Percentiles rank a stretch among this genome's conserved stretches.
These are phyloP conservation scores for Eospalax fontanierii DNA, from an alignment of 2,797 vertebrate species.

Conservation along the genomic window DNA sequence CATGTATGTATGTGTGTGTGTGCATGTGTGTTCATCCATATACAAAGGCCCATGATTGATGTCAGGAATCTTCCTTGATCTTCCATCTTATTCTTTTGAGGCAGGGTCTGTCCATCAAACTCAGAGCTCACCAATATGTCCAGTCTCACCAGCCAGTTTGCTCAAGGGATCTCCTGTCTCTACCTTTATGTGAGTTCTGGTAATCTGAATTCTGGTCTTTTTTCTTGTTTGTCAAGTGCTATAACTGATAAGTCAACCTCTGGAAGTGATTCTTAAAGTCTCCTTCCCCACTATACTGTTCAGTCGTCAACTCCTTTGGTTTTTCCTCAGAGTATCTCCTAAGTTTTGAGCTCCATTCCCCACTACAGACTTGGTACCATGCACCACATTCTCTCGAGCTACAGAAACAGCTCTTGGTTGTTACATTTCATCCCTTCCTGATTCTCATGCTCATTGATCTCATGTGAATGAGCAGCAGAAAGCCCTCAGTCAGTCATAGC, in stretches of 20 bases:
- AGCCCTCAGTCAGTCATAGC: no score
- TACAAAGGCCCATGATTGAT: not conserved
- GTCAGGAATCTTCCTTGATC: not conserved
- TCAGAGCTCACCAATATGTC: not conserved
- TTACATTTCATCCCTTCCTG: fast-evolving
- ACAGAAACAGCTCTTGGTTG: fast-evolving
- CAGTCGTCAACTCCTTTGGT: no score
- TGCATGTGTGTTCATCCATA: not conserved
- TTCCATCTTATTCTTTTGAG: not conserved
- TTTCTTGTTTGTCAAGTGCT: not conserved
- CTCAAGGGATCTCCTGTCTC: not conserved
- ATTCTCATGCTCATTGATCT: no score
- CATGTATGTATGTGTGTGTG: not conserved
- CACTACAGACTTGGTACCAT: not conserved
- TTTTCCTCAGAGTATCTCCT: not conserved
- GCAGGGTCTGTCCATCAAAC: not conserved
- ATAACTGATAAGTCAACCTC: not conserved
- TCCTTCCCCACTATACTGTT: no score
- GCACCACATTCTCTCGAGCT: fast-evolving
- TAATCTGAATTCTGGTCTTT: not conserved
- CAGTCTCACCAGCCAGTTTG: not conserved
- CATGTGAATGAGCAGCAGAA: fast-evolving
- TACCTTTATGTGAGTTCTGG: not conserved
- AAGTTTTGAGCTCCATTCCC: not conserved
- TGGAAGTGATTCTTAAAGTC: not conserved